Evolutionary conservation across 2,888 invertebrate species (phyloP).

Genomic region (Zhengitettix transpicula): DNA sequence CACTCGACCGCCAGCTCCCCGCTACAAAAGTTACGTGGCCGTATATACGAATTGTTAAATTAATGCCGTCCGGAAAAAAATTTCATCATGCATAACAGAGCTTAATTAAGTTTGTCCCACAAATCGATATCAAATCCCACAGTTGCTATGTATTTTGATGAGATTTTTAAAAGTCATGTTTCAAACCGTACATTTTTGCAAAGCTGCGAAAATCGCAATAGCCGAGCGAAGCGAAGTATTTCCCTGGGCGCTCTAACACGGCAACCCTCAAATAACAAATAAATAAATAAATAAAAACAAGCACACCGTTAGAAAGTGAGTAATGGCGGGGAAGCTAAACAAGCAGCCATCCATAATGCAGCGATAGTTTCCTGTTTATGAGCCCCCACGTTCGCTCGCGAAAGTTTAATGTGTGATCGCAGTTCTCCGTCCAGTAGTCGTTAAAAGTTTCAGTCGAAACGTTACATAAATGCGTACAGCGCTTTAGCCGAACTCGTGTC

Average conservation of each 20-base stretch:
- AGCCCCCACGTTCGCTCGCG: no score
- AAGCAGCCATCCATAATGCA: no score
- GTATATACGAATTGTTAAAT: not conserved
- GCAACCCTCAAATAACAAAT: no score
- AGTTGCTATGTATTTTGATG: not conserved
- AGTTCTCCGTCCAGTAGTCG: no score
- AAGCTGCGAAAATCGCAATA: not conserved
- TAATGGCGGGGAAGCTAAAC: no score
- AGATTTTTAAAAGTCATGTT: not conserved
- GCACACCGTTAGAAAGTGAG: no score
- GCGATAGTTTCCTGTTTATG: no score
- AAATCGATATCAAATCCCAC: not conserved
- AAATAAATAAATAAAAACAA: no score
- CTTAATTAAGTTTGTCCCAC: not conserved
- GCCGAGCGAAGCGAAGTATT: not conserved
- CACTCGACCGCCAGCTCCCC: not conserved
- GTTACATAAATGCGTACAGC: no score
- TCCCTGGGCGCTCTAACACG: not conserved
- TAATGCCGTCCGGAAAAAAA: not conserved
- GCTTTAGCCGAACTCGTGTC: no score
- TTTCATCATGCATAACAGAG: not conserved
- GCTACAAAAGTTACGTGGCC: not conserved
- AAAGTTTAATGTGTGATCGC: no score
- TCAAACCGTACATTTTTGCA: not conserved
- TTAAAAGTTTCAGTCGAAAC: no score